Conservation (phyloP, 2,113 vertebrate genomes). For the Sminthopsis crassicaudata region DNA sequence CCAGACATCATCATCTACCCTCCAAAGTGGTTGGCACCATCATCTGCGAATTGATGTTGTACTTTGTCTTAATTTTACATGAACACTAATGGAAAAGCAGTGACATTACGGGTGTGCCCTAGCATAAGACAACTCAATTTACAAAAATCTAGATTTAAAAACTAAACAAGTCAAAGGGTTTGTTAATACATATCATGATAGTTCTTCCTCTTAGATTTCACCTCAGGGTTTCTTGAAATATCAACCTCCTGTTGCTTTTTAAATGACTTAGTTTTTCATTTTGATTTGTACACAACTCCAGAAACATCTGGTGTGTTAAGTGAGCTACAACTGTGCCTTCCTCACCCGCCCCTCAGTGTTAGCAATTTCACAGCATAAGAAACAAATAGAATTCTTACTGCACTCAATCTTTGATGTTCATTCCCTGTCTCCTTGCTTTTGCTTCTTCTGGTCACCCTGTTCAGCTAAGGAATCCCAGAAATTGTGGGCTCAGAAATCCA, state of each 20-base stretch:
- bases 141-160: background rate
- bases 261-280: slow-evolving; percentile 17
- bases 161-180: background rate
- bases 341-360: background rate
- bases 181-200: background rate
- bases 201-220: background rate
- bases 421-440: background rate
- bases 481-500: background rate
- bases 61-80: background rate
- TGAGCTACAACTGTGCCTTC: background rate
- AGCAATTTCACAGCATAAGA: background rate
- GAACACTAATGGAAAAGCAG: background rate
- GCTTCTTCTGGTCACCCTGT: background rate
- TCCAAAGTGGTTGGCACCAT: background rate
- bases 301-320: background rate
- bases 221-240: background rate
- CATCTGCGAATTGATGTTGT: background rate
- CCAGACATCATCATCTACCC: background rate
- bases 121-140: slow-evolving; percentile 12
- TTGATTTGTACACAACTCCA: slow-evolving; percentile 23
- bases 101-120: background rate
- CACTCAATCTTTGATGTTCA: background rate
- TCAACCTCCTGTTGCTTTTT: background rate
- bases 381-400: background rate
- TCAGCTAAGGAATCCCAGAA: background rate